Evolutionary conservation across 1,140 invertebrate species (phyloP).

Genomic region (Radopholus similis): DNA sequence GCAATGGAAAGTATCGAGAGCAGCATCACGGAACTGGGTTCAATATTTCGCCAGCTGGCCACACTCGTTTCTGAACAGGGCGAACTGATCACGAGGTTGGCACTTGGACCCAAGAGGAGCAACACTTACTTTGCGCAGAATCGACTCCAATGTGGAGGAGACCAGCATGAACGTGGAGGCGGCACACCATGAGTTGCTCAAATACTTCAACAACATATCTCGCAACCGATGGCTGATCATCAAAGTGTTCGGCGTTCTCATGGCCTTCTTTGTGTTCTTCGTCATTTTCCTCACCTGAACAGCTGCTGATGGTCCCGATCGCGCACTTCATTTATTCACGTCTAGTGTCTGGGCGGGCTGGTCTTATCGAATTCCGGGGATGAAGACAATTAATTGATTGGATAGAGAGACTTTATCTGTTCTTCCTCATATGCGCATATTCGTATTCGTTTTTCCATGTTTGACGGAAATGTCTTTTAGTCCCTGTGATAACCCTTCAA

Average conservation of each 20-base stretch:
- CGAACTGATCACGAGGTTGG: constrained; percentile 85
- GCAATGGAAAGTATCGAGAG: constrained; percentile 99
- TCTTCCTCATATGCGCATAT: not conserved
- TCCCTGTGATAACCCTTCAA: not conserved
- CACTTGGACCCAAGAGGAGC: not conserved
- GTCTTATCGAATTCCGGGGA: not conserved
- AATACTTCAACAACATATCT: constrained; percentile 94
- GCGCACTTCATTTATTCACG: no score
- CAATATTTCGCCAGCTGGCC: constrained; percentile 94
- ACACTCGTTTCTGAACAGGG: constrained; percentile 96
- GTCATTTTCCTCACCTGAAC: constrained; percentile 75
- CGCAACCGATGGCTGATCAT: constrained; percentile 98
- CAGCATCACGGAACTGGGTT: constrained; percentile 96
- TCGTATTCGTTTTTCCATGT: not conserved
- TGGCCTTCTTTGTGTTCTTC: constrained; percentile 99
- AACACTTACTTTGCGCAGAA: constrained; percentile 66
- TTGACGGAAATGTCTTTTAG: not conserved
- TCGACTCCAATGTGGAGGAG: constrained; percentile 93
- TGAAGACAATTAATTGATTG: not conserved
- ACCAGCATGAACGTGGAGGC: constrained; percentile 92
- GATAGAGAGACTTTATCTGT: not conserved
- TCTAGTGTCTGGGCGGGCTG: no score
- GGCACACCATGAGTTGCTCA: constrained; percentile 90
- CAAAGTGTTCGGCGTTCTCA: constrained; percentile 95
- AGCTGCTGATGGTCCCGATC: not conserved